Evolutionary conservation across 1,140 invertebrate genomes (phyloP), one percentile per base, ranked within the genome.

Genomic region (Coenobita brevimanus): DNA sequence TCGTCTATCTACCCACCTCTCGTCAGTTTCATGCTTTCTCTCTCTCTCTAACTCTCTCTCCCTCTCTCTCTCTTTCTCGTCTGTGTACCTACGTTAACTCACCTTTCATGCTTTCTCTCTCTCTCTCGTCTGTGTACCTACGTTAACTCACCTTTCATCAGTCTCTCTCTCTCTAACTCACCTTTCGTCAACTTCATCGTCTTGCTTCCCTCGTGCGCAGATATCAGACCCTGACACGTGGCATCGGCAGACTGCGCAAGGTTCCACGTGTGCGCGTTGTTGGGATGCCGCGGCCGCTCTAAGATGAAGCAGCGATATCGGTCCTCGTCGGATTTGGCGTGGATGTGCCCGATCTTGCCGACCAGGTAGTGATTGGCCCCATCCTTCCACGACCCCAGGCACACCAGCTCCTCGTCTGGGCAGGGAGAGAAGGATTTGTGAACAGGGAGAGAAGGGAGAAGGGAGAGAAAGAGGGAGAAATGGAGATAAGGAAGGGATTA

Each of bases 231-330:
- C 67, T 92, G 91, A 73, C 92, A 92, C 13, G 92, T 91, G n/a
- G 92, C 92, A 80, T 92, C 92, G 15, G 90, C 91, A 6, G 92
- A 92, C 84, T 92, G 91, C 0, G 91, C 91, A 4, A 92, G 85
- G 30, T 91, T 88, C 86, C 91, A 91, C 27, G 90, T 86, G 46
- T 86, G 67, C 30, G 79, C 80, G 76, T 80, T 81, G 62, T 75
- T 85, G 41, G 82, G 69, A 30, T 75, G 89, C 64, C 50, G 85
- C 3, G 82, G 79, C 54, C 76, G 85, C 93, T 97, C 97, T 93
- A 97, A 97, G 50, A 98, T 96, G 93, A 98, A 98, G 94, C 97
- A 98, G 88, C 97, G 94, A 93, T 97, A 98, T 82, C 96, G 95
- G 92, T 98, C 97, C 92, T 98, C 97, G 93, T 97, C 97, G 90